These are phyloP conservation scores for Gibbula magus DNA, from an alignment of 2,888 invertebrate genomes.

Conservation along the genomic window DNA sequence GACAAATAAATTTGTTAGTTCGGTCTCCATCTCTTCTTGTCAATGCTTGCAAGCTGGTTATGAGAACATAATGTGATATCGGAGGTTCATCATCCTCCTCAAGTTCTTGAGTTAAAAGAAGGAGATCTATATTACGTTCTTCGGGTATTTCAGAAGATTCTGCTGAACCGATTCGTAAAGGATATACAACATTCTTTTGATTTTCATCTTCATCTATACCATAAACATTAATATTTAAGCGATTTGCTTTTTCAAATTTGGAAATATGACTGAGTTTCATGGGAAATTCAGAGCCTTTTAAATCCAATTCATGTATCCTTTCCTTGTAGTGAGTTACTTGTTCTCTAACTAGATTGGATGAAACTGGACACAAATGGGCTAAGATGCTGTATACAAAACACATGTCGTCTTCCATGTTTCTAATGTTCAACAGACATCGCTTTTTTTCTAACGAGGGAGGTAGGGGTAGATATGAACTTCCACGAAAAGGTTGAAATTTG, in stretches of 20 bases:
- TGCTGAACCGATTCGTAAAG: not conserved
- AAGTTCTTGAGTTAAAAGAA: not conserved
- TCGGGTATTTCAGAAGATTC: not conserved
- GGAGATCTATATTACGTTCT: not conserved
- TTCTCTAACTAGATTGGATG: not conserved
- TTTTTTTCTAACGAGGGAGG: not conserved
- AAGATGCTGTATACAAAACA: not conserved
- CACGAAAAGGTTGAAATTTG: not conserved
- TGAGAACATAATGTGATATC: not conserved
- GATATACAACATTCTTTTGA: not conserved
- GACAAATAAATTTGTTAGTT: not conserved
- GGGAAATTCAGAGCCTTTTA: not conserved
- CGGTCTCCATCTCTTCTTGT: not conserved
- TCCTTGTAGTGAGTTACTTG: not conserved
- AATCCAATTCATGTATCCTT: not conserved
- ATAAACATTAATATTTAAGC: not conserved
- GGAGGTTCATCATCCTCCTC: not conserved
- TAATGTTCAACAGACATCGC: not conserved
- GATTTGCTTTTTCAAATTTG: not conserved
- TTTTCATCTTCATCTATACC: not conserved
- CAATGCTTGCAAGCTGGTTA: not conserved
- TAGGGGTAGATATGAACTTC: not conserved
- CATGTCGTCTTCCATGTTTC: not conserved
- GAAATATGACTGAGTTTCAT: not conserved
- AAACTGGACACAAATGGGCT: not conserved